Evolutionary conservation across 2,797 vertebrate genomes (phyloP).

Genomic region (Catamblyrhynchus diadema): DNA sequence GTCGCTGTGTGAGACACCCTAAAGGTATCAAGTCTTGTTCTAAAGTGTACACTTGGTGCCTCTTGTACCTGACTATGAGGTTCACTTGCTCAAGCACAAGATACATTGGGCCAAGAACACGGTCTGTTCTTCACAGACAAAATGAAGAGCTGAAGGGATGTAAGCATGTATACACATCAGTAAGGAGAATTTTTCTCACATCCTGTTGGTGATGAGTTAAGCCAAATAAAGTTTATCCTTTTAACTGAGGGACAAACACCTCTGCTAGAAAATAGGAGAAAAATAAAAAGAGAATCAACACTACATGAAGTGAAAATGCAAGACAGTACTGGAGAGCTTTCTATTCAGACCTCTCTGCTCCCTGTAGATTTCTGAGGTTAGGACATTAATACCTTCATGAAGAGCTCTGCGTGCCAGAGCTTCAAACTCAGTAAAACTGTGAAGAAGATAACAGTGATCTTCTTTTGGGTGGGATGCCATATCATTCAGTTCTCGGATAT

Average conservation of each 20-base stretch:
- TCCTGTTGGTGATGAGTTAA: neutral
- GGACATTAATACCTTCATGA: slow-evolving; percentile 86
- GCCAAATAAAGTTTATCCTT: neutral
- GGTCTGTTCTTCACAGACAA: neutral
- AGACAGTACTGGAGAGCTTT: neutral
- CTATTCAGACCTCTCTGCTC: neutral
- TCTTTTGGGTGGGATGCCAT: slow-evolving; percentile 96
- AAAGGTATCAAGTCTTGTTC: neutral
- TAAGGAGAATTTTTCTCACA: neutral
- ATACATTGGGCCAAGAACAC: neutral
- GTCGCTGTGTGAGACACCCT: neutral
- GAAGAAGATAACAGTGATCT: slow-evolving; percentile 94
- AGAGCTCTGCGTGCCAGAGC: slow-evolving; percentile 91
- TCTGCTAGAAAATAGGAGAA: neutral
- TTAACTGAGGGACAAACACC: neutral
- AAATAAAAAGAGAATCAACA: neutral
- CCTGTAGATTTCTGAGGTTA: neutral
- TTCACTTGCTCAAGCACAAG: neutral
- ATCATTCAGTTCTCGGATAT: slow-evolving; percentile 93
- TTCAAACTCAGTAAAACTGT: slow-evolving; percentile 96
- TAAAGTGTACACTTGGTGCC: neutral
- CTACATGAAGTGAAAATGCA: neutral
- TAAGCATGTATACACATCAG: neutral
- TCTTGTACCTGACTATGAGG: neutral
- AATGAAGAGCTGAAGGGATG: neutral